Evolutionary conservation across 2,113 vertebrate genomes (phyloP), one percentile per base, ranked within the genome.

Genomic region (Coturnix japonica): DNA sequence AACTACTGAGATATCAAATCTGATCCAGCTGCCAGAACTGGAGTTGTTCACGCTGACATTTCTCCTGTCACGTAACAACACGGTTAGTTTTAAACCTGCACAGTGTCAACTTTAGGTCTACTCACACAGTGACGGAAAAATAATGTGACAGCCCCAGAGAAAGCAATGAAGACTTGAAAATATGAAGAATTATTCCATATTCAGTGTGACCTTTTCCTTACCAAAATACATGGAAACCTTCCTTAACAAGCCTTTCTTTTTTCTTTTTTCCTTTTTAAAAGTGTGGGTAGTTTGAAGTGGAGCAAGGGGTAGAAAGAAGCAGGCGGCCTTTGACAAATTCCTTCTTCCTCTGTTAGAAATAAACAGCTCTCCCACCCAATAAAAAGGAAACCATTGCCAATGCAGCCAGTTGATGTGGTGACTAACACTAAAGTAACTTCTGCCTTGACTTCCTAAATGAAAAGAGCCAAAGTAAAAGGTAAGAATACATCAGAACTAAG

Each of bases 161-260:
- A 94, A 91, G 78, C 77, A 87, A 4, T 30, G 64, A 94, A 97
- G 53, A 88, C 51, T 59, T 85, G 53, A 89, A 95, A 81, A 47
- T 39, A 92, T 90, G 49, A 65, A 83, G 81, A 79, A 90, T 54
- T 97, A 91, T 94, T 97, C 74, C 30, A 76, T 76, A 53, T 76
- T 71, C 90, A 79, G 72, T 11, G 28, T 97, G 96, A 97, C 95
- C 95, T 98, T 97, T 97, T 96, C 69, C 88, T 95, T 91, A 92
- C 73, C 78, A 83, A 93, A 96, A 72, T 73, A 93, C 13, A 92
- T 6, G 94, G 28, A 80, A 81, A 81, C 33, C 66, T 92, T 76
- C 74, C 82, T 75, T 95, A 96, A 95, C 85, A 96, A 95, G 88
- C 67, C 78, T 4, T 33, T 81, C 65, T 59, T 51, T 79, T 75